These are phyloP conservation scores for Phortica magna DNA, from an alignment of 2,888 invertebrate species.

Conservation along the genomic window DNA sequence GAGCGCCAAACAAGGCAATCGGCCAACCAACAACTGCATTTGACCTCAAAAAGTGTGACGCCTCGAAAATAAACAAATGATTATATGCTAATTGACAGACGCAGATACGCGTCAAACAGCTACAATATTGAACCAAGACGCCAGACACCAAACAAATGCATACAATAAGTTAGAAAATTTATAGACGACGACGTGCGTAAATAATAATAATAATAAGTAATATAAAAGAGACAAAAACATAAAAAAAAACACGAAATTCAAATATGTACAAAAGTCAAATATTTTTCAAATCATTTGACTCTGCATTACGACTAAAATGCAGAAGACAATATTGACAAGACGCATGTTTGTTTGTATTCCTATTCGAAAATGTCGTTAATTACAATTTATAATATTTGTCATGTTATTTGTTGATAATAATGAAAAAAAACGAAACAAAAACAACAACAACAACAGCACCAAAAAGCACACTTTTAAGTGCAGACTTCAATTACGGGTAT, in stretches of 20 bases:
- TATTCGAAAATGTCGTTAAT: constrained; percentile 14
- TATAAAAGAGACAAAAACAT: background rate
- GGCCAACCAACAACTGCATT: background rate
- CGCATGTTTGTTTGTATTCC: background rate
- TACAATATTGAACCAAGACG: constrained; percentile 5
- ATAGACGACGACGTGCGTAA: constrained; percentile 5
- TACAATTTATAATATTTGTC: constrained; percentile 2
- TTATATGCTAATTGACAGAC: constrained; percentile 49
- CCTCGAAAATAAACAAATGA: constrained; percentile 28
- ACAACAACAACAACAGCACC: background rate
- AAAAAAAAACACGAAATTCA: background rate
- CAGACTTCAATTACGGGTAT: background rate
- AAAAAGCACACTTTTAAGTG: background rate
- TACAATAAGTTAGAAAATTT: constrained; percentile 23
- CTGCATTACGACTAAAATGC: background rate
- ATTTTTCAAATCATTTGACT: background rate
- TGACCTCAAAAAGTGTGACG: constrained; percentile 34
- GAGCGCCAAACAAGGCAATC: background rate
- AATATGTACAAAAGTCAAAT: background rate
- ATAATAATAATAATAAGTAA: constrained; percentile 4
- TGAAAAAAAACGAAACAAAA: background rate
- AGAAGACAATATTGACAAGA: background rate
- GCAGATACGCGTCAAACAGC: constrained; percentile 30
- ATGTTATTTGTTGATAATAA: background rate
- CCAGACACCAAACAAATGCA: constrained; percentile 1